Percentiles rank a stretch among this genome's conserved stretches.
These are phyloP conservation scores for Spisula subtruncata DNA, from an alignment of 2,888 invertebrate genomes.

Conservation along the genomic window DNA sequence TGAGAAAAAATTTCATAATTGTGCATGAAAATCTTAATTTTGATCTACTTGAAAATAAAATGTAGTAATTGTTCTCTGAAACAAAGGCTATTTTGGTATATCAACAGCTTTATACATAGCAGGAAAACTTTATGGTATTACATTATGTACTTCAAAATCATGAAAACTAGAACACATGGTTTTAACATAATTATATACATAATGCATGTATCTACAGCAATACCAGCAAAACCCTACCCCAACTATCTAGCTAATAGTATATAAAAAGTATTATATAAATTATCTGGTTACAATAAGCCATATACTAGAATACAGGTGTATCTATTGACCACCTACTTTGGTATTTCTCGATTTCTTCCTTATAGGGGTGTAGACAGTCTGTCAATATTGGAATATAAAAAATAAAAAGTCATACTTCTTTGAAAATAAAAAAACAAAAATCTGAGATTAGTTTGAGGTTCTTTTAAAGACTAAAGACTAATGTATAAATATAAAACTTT, in stretches of 20 bases:
- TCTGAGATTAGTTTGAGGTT: neutral
- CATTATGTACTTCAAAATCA: no score
- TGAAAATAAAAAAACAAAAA: neutral
- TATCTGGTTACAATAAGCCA: neutral
- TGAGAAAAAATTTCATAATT: no score
- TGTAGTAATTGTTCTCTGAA: no score
- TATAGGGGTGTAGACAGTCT: constrained; percentile 65
- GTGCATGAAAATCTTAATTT: no score
- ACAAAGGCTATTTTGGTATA: no score
- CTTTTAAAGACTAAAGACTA: neutral
- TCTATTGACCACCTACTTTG: constrained; percentile 62
- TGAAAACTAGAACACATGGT: no score
- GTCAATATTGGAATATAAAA: constrained; percentile 47
- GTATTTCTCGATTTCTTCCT: constrained; percentile 56
- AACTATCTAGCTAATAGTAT: neutral
- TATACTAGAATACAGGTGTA: constrained; percentile 22
- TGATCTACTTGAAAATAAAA: no score
- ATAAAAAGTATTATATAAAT: no score
- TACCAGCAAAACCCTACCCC: neutral
- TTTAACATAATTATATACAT: no score
- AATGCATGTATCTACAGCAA: neutral
- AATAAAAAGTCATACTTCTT: constrained; percentile 6
- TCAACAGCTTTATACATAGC: no score
- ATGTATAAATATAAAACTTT: neutral
- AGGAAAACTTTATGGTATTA: no score